These are phyloP conservation scores for Netta rufina DNA, from an alignment of 2,797 vertebrate species.

Conservation along the genomic window DNA sequence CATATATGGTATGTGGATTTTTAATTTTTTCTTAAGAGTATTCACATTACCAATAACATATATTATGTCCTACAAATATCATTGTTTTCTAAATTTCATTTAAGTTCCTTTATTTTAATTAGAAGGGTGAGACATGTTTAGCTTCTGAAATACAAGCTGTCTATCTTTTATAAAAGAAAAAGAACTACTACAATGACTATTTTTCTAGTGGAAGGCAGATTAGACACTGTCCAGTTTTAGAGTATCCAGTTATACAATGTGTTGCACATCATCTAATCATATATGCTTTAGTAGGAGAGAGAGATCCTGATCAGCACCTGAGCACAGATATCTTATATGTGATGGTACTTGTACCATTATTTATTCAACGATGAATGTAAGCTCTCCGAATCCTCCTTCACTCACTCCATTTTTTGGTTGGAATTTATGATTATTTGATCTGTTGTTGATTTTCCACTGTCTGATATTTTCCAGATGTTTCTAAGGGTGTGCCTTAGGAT, in stretches of 20 bases:
- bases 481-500: background rate
- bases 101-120: background rate
- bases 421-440: background rate
- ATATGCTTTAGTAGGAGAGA: background rate
- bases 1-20: background rate
- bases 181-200: background rate
- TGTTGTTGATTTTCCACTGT: background rate
- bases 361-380: background rate
- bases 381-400: background rate
- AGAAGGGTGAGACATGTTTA: background rate
- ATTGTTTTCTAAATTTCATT: background rate
- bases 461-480: slow-evolving; percentile 1
- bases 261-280: background rate
- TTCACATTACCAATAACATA: background rate
- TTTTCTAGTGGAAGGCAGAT: background rate
- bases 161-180: background rate
- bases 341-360: background rate
- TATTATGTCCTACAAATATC: background rate
- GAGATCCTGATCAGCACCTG: background rate
- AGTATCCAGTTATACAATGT: background rate
- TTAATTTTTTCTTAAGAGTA: background rate
- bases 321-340: background rate
- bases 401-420: background rate
- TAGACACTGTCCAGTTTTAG: background rate
- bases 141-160: background rate